Evolutionary conservation across 2,888 invertebrate genomes (phyloP).

Genomic region (Erannis defoliaria): DNA sequence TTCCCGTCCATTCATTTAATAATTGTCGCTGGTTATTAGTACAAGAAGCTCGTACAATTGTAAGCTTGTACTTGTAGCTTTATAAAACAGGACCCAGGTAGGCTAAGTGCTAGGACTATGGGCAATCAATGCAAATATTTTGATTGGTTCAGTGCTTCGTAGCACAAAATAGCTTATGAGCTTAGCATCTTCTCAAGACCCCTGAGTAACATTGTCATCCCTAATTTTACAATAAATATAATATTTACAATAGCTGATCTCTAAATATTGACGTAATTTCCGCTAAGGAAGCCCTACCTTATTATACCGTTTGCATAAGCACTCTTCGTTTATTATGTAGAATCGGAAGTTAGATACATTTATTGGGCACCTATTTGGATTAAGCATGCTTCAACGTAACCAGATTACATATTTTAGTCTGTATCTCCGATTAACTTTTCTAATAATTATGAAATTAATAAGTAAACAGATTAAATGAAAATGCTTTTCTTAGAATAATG

Average conservation of each 20-base stretch:
- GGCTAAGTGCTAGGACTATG: too few species aligned
- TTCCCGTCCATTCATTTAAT: too few species aligned
- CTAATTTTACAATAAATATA: constrained; percentile 3
- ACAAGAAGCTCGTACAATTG: too few species aligned
- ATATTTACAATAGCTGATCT: constrained; percentile 10
- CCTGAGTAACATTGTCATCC: background rate
- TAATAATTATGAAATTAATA: too few species aligned
- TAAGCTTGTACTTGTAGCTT: too few species aligned
- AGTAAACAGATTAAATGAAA: too few species aligned
- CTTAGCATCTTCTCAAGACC: background rate
- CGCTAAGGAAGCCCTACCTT: background rate
- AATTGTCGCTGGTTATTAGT: too few species aligned
- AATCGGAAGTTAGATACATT: background rate
- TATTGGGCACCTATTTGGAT: background rate
- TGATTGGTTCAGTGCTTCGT: too few species aligned
- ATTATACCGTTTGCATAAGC: background rate
- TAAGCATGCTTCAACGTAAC: background rate
- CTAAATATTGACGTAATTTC: constrained; percentile 17
- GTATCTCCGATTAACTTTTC: background rate
- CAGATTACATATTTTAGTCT: background rate
- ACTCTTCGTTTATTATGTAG: background rate
- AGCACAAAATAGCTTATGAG: too few species aligned
- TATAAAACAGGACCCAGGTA: too few species aligned
- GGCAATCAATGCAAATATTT: too few species aligned
- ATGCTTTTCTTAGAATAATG: too few species aligned